phyloP scores from a whole-genome alignment of 92 coral and sea anemone genomes.

The Porites lobata region DNA sequence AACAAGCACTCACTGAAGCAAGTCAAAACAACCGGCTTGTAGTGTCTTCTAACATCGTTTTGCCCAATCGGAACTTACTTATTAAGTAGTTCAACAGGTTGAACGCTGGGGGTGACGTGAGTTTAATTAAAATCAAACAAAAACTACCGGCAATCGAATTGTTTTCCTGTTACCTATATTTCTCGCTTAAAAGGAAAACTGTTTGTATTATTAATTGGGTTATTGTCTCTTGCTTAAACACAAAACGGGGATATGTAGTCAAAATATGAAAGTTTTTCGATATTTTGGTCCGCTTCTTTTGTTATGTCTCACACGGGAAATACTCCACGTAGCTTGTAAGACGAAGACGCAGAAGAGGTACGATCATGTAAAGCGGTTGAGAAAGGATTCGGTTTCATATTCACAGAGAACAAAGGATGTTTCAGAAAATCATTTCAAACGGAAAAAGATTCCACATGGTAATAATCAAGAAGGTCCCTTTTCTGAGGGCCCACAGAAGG shows the following conservation, averaged over 20 bases:
- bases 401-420: background rate
- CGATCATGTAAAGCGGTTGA: background rate
- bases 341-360: background rate
- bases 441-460: background rate
- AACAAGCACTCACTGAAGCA: constrained; percentile 7
- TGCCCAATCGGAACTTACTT: constrained; percentile 22
- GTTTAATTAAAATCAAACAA: constrained; percentile 24
- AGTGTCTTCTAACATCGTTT: background rate
- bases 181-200: constrained; percentile 18
- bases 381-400: background rate
- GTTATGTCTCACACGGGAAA: constrained; percentile 14
- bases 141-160: constrained; percentile 44
- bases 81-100: constrained; percentile 18
- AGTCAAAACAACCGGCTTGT: constrained; percentile 21
- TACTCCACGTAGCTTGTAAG: background rate
- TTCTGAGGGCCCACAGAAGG: background rate
- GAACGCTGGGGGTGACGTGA: constrained; percentile 15
- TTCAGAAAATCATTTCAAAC: background rate
- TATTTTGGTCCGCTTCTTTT: constrained; percentile 49
- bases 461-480: background rate
- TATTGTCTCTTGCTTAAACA: constrained; percentile 21
- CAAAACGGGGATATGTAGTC: constrained; percentile 66
- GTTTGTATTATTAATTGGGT: constrained; percentile 50
- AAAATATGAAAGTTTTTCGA: constrained; percentile 69
- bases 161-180: constrained; percentile 57